Base-by-base conservation (phyloP, 64 coral and sea anemone genomes). In the Platygyra sinensis region DNA sequence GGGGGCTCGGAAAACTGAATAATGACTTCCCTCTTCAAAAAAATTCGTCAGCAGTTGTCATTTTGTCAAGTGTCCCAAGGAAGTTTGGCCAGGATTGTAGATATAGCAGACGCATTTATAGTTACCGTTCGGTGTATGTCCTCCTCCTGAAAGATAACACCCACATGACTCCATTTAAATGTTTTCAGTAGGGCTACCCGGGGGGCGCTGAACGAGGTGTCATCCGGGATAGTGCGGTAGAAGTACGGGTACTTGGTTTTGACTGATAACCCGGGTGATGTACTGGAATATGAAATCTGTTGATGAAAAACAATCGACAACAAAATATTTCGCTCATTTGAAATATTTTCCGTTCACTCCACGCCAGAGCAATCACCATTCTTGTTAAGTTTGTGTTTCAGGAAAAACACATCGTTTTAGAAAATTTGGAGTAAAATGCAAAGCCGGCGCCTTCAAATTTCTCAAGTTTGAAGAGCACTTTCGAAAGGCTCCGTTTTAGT, bases 171-270 rank as follows among this genome's bases (percentile, higher is more conserved):
- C 95, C 95, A 97, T 27, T 94, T 88, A 25, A 94, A 97, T 28
- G 69, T 82, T 73, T 81, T 90, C 5, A 97, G 88, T 73, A 97
- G 27, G 15, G 92, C 92, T 15, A 97, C 72, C 30, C 95, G 77
- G 8, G 95, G 95, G 8, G 32, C 83, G 83, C 88, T 97, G 52
- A 97, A 97, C 17, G 95, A 97, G 0, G 95, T 88, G 14, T 97
- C 95, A 29, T 86, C 91, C 18, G 95, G 95, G 51, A 97, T 97
- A 5, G 95, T 97, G 15, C 95, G 91, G 72, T 94, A 97, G 62
- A 97, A 97, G 64, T 97, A 75, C 2, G 95, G 95, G 46, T 97
- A 97, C 9, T 50, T 60, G 12, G 42, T 64, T 60, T 91, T 97
- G 61, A 87, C 72, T 27, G 95, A 97, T 33, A 97, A 59, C 42